These are phyloP conservation scores for Ischnura elegans DNA, from an alignment of 2,888 invertebrate genomes.

Conservation along the genomic window DNA sequence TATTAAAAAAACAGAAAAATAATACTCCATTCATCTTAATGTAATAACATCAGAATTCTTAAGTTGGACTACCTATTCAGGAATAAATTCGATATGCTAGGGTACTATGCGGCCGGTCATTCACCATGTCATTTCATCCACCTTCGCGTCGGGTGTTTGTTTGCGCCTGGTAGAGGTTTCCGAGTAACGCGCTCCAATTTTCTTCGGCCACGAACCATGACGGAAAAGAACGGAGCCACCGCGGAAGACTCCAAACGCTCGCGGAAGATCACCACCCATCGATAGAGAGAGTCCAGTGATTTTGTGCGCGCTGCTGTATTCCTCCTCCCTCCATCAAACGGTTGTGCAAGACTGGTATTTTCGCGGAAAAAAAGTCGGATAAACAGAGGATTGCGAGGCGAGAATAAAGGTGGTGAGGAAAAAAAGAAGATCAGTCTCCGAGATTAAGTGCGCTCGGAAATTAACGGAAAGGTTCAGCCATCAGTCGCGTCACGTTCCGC, in stretches of 20 bases:
- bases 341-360: not conserved
- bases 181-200: no score
- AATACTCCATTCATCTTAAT: no score
- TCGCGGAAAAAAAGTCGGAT: not conserved
- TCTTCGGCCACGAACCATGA: not conserved
- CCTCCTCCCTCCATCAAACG: not conserved
- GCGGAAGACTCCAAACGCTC: not conserved
- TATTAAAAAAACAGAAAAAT: no score
- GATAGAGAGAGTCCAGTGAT: not conserved
- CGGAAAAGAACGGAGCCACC: not conserved
- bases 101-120: no score
- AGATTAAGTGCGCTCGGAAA: not conserved
- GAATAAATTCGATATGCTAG: no score
- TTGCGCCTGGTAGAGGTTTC: no score
- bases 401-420: not conserved
- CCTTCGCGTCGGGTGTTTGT: no score
- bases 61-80: no score
- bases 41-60: no score
- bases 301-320: not conserved
- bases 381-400: not conserved
- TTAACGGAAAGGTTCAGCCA: not conserved
- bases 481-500: not conserved
- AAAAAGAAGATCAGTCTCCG: not conserved
- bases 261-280: not conserved
- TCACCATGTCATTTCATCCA: no score